Conservation (phyloP, 2,888 invertebrate species). For the Hypselothyrea guttata region DNA sequence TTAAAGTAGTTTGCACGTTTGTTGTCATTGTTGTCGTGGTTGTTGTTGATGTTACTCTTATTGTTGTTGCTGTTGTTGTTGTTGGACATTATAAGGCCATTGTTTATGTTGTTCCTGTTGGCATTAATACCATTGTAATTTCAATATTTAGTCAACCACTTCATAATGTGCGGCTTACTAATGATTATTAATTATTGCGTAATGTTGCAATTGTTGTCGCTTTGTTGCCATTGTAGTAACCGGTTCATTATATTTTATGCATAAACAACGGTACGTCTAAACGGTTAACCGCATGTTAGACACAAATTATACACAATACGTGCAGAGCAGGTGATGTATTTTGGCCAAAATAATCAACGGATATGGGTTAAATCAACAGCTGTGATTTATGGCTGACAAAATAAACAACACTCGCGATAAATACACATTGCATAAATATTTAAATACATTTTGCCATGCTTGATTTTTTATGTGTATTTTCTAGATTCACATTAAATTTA, state of each 20-base stretch:
- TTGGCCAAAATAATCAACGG: constrained; percentile 36
- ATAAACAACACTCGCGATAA: not conserved
- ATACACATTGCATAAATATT: too few species aligned
- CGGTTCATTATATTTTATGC: constrained; percentile 9
- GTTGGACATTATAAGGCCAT: constrained; percentile 58
- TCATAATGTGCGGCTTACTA: constrained; percentile 76
- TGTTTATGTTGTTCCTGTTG: constrained; percentile 72
- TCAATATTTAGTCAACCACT: constrained; percentile 78
- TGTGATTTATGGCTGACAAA: constrained; percentile 32
- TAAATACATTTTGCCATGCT: too few species aligned
- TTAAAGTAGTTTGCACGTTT: constrained; percentile 72
- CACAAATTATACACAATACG: constrained; percentile 33
- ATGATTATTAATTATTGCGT: constrained; percentile 75
- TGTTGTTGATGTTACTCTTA: constrained; percentile 21
- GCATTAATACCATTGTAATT: constrained; percentile 74
- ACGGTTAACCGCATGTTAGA: constrained; percentile 65
- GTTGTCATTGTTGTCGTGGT: constrained; percentile 51
- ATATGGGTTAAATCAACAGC: constrained; percentile 14
- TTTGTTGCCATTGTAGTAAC: constrained; percentile 31
- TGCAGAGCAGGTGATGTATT: constrained; percentile 51
- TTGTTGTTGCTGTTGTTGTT: constrained; percentile 21
- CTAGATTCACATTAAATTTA: not conserved
- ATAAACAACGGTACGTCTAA: too few species aligned
- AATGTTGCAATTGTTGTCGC: constrained; percentile 48
- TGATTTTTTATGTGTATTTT: too few species aligned